Evolutionary conservation across 2,888 invertebrate species (phyloP).

Genomic region (Disparrhopalites patrizii): DNA sequence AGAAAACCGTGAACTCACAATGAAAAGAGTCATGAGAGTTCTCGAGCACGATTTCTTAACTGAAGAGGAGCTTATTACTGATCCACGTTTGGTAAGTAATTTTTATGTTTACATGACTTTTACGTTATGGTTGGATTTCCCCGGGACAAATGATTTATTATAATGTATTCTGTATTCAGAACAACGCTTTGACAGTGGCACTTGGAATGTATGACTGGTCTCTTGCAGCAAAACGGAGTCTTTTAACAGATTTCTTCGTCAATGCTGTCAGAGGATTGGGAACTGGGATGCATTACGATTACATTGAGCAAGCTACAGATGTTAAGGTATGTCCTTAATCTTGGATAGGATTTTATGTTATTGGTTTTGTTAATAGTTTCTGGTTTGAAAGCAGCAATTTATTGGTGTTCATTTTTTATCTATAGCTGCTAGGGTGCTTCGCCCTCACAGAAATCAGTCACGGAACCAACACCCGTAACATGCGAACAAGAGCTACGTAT

Average conservation of each 20-base stretch:
- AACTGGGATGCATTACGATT: constrained; percentile 51
- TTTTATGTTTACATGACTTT: background rate
- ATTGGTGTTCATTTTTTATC: background rate
- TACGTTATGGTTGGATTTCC: background rate
- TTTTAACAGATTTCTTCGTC: constrained; percentile 50
- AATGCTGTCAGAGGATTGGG: constrained; percentile 51
- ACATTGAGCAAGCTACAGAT: constrained; percentile 50
- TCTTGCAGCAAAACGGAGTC: constrained; percentile 34
- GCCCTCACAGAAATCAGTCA: constrained; percentile 80
- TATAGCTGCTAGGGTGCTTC: constrained; percentile 41
- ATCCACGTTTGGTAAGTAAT: constrained; percentile 37
- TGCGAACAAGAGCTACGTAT: constrained; percentile 81
- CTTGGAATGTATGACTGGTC: constrained; percentile 48
- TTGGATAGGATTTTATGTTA: background rate
- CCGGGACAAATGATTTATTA: background rate
- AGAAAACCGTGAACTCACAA: constrained; percentile 58
- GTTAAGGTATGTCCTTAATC: constrained; percentile 49
- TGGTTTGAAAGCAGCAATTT: background rate
- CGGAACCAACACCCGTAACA: constrained; percentile 82
- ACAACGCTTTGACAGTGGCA: constrained; percentile 31
- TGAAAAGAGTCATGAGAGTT: constrained; percentile 62
- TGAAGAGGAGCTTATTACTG: constrained; percentile 41
- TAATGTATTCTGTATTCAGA: constrained; percentile 14
- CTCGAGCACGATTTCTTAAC: constrained; percentile 63
- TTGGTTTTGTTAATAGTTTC: background rate